phyloP scores from a whole-genome alignment of 2,113 vertebrate species.

The Archilochus colubris region DNA sequence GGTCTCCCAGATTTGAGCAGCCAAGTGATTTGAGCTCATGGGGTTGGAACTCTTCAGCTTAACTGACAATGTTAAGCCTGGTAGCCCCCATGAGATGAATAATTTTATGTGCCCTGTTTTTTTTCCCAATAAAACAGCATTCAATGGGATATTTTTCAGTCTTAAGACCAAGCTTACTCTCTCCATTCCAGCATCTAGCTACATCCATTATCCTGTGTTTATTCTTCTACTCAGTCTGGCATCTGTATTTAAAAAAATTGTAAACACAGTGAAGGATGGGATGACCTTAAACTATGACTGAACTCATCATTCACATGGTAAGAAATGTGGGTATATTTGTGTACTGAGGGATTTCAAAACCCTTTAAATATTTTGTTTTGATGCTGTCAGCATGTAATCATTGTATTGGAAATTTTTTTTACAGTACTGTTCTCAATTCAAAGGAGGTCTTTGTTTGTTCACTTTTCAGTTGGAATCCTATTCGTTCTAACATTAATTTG shows the following conservation, averaged over 20 bases:
- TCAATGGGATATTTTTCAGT: neutral
- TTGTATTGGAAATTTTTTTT: neutral
- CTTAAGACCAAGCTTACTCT: neutral
- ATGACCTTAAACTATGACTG: neutral
- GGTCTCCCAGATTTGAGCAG: neutral
- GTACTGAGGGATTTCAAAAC: conserved; percentile 1
- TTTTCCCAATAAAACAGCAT: neutral
- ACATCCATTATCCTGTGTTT: neutral
- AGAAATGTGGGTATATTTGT: neutral
- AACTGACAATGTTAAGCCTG: neutral
- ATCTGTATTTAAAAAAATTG: neutral
- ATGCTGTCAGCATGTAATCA: neutral
- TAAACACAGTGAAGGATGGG: neutral
- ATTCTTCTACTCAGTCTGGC: neutral
- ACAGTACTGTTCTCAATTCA: neutral
- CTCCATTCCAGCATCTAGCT: neutral
- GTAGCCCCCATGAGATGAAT: neutral
- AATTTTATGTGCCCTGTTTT: neutral
- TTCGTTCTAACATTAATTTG: conserved; percentile 4
- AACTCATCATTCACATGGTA: neutral
- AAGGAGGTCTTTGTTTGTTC: neutral
- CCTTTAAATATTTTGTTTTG: neutral
- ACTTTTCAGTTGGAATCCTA: neutral
- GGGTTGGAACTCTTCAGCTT: neutral
- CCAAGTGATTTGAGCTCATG: neutral